Evolutionary conservation across 30 jellyfish, hydroid and myxozoan genomes (phyloP).

Genomic region (Aurelia sp.): DNA sequence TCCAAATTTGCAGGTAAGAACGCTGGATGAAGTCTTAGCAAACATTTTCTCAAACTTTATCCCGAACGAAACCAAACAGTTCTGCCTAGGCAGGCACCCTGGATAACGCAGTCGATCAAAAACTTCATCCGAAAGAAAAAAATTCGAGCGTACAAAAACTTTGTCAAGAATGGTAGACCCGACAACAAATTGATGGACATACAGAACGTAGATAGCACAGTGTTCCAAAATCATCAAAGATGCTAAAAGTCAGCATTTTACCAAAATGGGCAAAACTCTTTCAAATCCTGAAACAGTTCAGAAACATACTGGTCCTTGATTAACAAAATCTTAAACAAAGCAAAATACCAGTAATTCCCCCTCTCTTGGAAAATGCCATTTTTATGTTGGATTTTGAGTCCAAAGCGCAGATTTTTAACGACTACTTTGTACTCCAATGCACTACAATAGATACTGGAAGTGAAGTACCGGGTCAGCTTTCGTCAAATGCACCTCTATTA

Average conservation of each 20-base stretch:
- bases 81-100: conserved; percentile 10
- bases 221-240: background rate
- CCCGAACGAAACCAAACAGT: conserved; percentile 5
- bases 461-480: too few species aligned
- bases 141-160: background rate
- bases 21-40: conserved; percentile 8
- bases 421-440: conserved; percentile 2
- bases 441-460: too few species aligned
- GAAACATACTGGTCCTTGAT: too few species aligned
- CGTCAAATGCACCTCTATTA: too few species aligned
- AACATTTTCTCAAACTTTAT: too few species aligned
- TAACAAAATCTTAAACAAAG: too few species aligned
- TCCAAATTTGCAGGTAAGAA: background rate
- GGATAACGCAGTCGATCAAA: conserved; percentile 22
- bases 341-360: too few species aligned
- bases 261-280: too few species aligned
- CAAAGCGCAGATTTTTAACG: too few species aligned
- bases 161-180: conserved; percentile 19
- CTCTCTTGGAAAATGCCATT: too few species aligned
- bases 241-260: conserved; percentile 8
- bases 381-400: too few species aligned
- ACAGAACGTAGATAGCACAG: conserved; percentile 1
- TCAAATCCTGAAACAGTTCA: conserved; percentile 11
- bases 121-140: background rate
- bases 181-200: conserved; percentile 5